Evolutionary conservation across 2,113 vertebrate genomes (phyloP).

Genomic region (Suricata suricatta): DNA sequence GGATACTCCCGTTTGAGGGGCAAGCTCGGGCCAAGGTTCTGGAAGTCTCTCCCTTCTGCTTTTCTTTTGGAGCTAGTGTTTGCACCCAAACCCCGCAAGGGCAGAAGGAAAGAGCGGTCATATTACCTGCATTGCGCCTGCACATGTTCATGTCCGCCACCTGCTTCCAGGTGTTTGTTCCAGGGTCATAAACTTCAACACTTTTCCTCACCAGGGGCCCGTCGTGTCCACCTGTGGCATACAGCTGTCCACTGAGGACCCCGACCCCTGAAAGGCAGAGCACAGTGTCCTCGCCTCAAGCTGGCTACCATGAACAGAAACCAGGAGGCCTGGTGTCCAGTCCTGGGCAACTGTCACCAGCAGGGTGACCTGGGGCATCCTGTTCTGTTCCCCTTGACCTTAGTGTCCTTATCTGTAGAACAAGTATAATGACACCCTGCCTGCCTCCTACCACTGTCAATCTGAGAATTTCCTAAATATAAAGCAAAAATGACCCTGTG

Average conservation of each 20-base stretch:
- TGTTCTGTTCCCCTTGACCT: not conserved
- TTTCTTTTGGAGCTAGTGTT: not conserved
- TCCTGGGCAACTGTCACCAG: not conserved
- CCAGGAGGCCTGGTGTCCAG: not conserved
- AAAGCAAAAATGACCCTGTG: not conserved
- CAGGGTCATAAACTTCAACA: conserved; percentile 94
- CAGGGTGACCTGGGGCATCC: not conserved
- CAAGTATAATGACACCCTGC: not conserved
- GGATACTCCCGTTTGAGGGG: too few relatives aligned
- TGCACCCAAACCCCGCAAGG: not conserved
- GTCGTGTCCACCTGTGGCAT: conserved; percentile 95
- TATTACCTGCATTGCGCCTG: conserved; percentile 94
- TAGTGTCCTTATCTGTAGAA: not conserved
- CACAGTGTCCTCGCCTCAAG: not conserved
- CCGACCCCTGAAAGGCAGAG: conserved; percentile 91
- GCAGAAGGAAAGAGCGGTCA: not conserved
- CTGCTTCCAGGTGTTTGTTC: conserved; percentile 93
- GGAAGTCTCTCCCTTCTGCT: not conserved
- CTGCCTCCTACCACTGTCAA: not conserved
- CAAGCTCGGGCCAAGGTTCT: not conserved
- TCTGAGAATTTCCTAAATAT: not conserved
- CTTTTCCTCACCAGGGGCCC: conserved; percentile 98
- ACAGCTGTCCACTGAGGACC: conserved; percentile 93
- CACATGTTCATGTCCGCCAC: conserved; percentile 99
- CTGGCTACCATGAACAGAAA: not conserved